Conservation (phyloP, 2,888 invertebrate species). For the Protophormia terraenovae region DNA sequence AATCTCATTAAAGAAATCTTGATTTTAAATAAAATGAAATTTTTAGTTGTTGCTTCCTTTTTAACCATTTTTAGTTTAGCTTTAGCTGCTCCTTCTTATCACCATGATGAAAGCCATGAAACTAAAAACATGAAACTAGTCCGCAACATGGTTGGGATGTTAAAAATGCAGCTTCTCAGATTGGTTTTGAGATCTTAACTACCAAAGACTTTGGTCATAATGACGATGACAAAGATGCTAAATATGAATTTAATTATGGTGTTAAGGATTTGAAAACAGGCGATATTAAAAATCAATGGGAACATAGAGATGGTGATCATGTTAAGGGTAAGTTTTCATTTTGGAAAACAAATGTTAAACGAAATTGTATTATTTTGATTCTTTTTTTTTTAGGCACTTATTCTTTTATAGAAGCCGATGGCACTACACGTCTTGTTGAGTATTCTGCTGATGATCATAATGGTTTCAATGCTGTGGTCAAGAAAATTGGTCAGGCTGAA, state of each 20-base stretch:
- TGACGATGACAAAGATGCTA: slow-evolving; percentile 79
- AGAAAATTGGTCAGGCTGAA: slow-evolving; percentile 80
- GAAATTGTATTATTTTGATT: too few species aligned
- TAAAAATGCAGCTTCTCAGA: slow-evolving; percentile 26
- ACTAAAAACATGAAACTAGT: slow-evolving; percentile 74
- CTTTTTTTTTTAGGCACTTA: slow-evolving; percentile 76
- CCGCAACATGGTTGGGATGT: slow-evolving; percentile 61
- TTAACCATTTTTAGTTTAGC: slow-evolving; percentile 68
- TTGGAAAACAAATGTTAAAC: neutral
- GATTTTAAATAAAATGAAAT: slow-evolving; percentile 48
- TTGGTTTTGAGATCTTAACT: slow-evolving; percentile 59
- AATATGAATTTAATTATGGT: slow-evolving; percentile 82
- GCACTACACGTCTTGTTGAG: slow-evolving; percentile 82
- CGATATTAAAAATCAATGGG: slow-evolving; percentile 82
- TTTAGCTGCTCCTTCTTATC: slow-evolving; percentile 70
- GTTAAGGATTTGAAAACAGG: slow-evolving; percentile 82
- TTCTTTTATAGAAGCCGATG: slow-evolving; percentile 82
- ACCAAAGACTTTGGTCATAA: slow-evolving; percentile 72
- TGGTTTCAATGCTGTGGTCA: slow-evolving; percentile 82
- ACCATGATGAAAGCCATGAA: slow-evolving; percentile 68
- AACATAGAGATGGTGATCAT: slow-evolving; percentile 82
- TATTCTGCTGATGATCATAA: slow-evolving; percentile 82
- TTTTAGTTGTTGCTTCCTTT: slow-evolving; percentile 40
- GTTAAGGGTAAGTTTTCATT: slow-evolving; percentile 80
- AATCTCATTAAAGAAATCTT: neutral